Evolutionary conservation across 1,140 invertebrate genomes (phyloP).

Genomic region (Bilobella aurantiaca): DNA sequence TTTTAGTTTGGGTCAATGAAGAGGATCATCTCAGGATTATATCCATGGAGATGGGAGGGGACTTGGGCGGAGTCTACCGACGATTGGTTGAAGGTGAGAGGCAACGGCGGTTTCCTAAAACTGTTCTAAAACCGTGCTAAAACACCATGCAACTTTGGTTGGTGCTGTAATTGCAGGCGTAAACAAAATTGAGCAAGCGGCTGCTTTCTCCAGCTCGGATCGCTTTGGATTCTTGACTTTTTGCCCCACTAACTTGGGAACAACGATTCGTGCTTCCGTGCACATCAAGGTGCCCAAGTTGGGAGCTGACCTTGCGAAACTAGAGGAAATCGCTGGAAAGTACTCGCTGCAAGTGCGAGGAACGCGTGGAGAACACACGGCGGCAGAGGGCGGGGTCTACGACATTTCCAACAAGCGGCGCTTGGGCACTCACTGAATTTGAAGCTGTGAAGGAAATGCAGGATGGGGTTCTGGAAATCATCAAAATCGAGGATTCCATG

Average conservation of each 20-base stretch:
- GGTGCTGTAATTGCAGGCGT: constrained; percentile 46
- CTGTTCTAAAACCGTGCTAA: not conserved
- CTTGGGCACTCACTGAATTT: constrained; percentile 64
- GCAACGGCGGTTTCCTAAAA: not conserved
- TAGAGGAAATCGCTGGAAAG: not conserved
- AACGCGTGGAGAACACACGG: constrained; percentile 87
- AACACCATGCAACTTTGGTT: too few relatives aligned
- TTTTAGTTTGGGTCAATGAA: constrained; percentile 96
- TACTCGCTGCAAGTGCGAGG: constrained; percentile 53
- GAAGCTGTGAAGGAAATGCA: constrained; percentile 84
- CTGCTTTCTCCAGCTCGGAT: constrained; percentile 85
- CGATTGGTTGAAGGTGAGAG: constrained; percentile 43
- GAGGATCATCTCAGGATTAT: constrained; percentile 95
- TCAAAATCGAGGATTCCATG: constrained; percentile 66
- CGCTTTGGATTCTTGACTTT: constrained; percentile 93
- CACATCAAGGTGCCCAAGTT: constrained; percentile 54
- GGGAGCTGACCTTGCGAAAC: not conserved
- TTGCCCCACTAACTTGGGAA: constrained; percentile 96
- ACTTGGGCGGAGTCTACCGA: constrained; percentile 61
- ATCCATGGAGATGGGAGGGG: constrained; percentile 95
- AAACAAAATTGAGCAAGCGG: constrained; percentile 80
- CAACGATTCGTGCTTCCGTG: constrained; percentile 92
- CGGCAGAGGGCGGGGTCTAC: constrained; percentile 84
- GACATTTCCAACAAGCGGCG: constrained; percentile 82
- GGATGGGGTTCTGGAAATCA: constrained; percentile 78